Percentiles rank a stretch among this genome's conserved stretches.
Evolutionary conservation across 2,888 invertebrate genomes (phyloP).

Genomic region (Drosophila mettleri): DNA sequence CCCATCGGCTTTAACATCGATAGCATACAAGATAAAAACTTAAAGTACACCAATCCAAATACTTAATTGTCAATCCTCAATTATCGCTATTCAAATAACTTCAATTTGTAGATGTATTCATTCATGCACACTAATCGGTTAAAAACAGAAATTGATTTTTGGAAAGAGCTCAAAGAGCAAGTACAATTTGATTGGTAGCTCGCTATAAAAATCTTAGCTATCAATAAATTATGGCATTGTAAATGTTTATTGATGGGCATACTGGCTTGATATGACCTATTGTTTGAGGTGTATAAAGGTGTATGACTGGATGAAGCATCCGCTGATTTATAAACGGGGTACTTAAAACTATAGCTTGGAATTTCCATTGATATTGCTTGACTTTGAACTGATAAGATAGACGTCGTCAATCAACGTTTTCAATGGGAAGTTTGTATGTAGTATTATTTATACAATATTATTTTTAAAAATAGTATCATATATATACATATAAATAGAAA

Average conservation of each 20-base stretch:
- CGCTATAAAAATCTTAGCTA: conserved; percentile 33
- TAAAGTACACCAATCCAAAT: conserved; percentile 12
- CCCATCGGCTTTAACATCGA: conserved; percentile 19
- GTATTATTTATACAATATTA: background rate
- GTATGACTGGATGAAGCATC: conserved; percentile 13
- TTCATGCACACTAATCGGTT: background rate
- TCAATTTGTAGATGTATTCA: background rate
- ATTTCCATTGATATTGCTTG: conserved; percentile 23
- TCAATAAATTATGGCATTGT: conserved; percentile 37
- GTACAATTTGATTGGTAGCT: background rate
- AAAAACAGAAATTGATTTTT: background rate
- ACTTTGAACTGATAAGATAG: conserved; percentile 17
- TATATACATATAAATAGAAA: background rate
- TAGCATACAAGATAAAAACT: conserved; percentile 17
- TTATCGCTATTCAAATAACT: conserved; percentile 6
- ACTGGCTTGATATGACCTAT: conserved; percentile 10
- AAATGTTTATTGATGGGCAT: conserved; percentile 16
- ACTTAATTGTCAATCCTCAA: conserved; percentile 1
- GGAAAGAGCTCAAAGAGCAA: background rate
- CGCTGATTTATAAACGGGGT: conserved; percentile 25
- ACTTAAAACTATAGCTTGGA: conserved; percentile 4
- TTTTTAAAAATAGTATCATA: background rate
- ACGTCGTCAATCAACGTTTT: too few species aligned
- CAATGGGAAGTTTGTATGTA: background rate
- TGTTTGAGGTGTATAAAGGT: conserved; percentile 17